Percentiles rank a stretch among this genome's conserved stretches.
Evolutionary conservation across 2,113 vertebrate species (phyloP).

Genomic region (Hemicordylus capensis): DNA sequence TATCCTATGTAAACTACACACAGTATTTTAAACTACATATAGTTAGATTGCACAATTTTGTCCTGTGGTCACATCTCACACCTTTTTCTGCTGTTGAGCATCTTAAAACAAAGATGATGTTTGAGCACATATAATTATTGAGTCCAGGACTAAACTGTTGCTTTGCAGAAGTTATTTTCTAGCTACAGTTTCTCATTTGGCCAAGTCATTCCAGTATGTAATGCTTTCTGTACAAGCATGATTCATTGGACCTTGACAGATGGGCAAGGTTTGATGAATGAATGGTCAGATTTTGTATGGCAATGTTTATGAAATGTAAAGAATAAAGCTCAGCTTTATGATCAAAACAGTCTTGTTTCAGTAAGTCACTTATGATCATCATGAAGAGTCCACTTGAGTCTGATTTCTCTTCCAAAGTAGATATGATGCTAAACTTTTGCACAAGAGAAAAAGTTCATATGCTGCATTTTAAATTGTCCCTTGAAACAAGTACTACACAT

Average conservation of each 20-base stretch:
- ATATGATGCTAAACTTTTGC: slow-evolving; percentile 55
- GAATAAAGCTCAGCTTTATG: neutral
- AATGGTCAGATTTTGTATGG: neutral
- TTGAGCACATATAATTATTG: neutral
- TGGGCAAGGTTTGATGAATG: neutral
- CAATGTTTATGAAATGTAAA: neutral
- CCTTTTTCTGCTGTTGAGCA: neutral
- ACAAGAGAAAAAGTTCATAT: slow-evolving; percentile 46
- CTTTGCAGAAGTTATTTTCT: neutral
- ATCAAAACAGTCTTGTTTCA: neutral
- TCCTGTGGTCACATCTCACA: too few species aligned
- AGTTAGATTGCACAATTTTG: too few species aligned
- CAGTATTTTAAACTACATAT: too few species aligned
- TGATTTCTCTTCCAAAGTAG: slow-evolving; percentile 17
- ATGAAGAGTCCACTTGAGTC: slow-evolving; percentile 26
- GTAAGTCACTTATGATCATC: slow-evolving; percentile 40
- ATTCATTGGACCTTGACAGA: neutral
- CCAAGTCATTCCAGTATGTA: slow-evolving; percentile 18
- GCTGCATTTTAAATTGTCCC: slow-evolving; percentile 62
- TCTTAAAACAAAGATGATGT: neutral
- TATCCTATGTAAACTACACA: too few species aligned
- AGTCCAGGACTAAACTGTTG: slow-evolving; percentile 8
- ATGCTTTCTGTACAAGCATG: accelerated
- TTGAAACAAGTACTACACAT: slow-evolving; percentile 51
- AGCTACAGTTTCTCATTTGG: slow-evolving; percentile 6